phyloP scores from a whole-genome alignment of 2,888 invertebrate genomes.

The Euclidia mi region DNA sequence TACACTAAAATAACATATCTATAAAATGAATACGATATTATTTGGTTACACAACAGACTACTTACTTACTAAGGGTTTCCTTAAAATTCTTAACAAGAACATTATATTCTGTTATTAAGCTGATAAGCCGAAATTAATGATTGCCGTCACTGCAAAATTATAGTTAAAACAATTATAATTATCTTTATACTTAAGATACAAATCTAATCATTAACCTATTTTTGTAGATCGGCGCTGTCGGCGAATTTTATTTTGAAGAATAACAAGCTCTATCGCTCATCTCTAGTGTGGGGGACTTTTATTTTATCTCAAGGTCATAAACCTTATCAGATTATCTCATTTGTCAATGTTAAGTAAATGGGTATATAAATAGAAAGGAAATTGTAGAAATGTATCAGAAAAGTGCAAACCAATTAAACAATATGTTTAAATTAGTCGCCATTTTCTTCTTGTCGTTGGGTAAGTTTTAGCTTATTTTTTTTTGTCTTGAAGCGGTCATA shows the following conservation, averaged over 20 bases:
- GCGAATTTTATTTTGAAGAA: constrained; percentile 26
- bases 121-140: too few relatives aligned
- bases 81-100: too few relatives aligned
- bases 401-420: constrained; percentile 8
- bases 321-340: constrained; percentile 18
- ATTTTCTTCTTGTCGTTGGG: constrained; percentile 48
- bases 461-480: constrained; percentile 56
- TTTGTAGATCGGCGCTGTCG: constrained; percentile 26
- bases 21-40: too few relatives aligned
- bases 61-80: too few relatives aligned
- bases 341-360: not conserved
- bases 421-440: constrained; percentile 45
- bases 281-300: constrained; percentile 13
- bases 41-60: too few relatives aligned
- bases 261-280: constrained; percentile 2
- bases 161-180: constrained; percentile 8
- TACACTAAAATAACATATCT: too few relatives aligned
- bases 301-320: constrained; percentile 6
- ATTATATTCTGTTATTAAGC: too few relatives aligned
- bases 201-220: constrained; percentile 37
- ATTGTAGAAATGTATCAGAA: constrained; percentile 10
- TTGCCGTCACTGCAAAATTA: constrained; percentile 2
- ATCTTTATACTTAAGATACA: constrained; percentile 5
- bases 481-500: constrained; percentile 56
- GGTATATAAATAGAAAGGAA: constrained; percentile 30